A percentile compares a stretch with the other conserved stretches of the same genome.
phyloP scores from a whole-genome alignment of 2,797 vertebrate genomes.

The Tadarida brasiliensis region DNA sequence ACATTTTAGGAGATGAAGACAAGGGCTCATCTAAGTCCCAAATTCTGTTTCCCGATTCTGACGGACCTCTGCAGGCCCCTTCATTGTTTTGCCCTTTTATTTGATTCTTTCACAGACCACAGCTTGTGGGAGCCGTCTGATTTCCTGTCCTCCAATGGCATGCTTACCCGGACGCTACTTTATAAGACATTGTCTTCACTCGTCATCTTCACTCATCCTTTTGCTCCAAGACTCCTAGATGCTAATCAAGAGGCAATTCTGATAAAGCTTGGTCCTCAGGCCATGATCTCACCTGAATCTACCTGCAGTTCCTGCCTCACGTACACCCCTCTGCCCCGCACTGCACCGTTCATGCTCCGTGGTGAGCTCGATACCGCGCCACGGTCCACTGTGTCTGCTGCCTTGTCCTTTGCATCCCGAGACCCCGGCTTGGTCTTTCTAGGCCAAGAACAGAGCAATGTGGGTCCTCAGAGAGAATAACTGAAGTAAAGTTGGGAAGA shows the following conservation, averaged over 20 bases:
- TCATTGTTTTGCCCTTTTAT: accelerated
- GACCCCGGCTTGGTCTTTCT: background rate
- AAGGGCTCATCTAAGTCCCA: background rate
- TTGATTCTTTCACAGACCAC: background rate
- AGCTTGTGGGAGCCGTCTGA: background rate
- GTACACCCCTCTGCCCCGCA: accelerated
- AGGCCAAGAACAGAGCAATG: background rate
- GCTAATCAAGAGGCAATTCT: background rate
- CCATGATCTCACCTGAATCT: background rate
- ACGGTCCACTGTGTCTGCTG: background rate
- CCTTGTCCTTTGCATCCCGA: background rate
- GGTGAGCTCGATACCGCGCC: accelerated
- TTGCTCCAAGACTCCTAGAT: background rate
- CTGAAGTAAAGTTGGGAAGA: background rate
- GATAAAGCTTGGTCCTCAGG: background rate
- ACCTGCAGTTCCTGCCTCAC: background rate
- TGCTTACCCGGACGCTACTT: background rate
- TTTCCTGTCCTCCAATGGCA: background rate
- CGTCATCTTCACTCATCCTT: background rate
- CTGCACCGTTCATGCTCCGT: background rate
- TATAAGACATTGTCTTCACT: background rate
- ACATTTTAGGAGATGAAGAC: background rate
- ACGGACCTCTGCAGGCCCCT: background rate
- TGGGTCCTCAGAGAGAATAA: background rate
- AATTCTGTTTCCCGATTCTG: background rate